A percentile compares a stretch with the other conserved stretches of the same genome.
These are phyloP conservation scores for Stictonetta naevosa DNA, from an alignment of 2,113 vertebrate genomes.

Conservation along the genomic window DNA sequence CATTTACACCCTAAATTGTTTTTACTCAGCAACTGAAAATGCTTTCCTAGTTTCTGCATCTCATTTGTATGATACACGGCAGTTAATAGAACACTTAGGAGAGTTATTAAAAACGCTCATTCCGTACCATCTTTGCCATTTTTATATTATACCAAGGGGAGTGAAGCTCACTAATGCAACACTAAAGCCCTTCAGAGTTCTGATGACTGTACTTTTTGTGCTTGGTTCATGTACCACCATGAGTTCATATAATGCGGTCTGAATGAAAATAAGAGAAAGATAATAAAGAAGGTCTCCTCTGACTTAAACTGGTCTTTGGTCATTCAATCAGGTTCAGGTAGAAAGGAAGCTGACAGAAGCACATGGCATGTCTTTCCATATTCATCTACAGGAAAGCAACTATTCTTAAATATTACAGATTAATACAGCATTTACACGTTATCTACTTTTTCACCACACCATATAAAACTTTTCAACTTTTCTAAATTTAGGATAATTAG, in stretches of 20 bases:
- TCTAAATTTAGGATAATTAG: not conserved
- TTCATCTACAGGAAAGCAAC: not conserved
- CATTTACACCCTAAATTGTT: conserved; percentile 54
- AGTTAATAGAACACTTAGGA: conserved; percentile 73
- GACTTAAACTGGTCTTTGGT: not conserved
- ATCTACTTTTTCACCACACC: not conserved
- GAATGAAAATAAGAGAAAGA: conserved; percentile 25
- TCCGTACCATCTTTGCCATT: conserved; percentile 69
- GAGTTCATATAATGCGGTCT: conserved; percentile 1
- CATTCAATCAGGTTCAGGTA: not conserved
- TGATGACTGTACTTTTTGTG: conserved; percentile 38
- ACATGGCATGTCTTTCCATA: not conserved
- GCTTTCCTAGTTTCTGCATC: conserved; percentile 55
- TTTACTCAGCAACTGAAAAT: conserved; percentile 70
- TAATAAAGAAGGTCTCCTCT: not conserved
- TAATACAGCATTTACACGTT: not conserved
- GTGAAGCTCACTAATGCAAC: conserved; percentile 52
- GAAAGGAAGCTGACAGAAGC: not conserved
- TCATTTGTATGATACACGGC: conserved; percentile 61
- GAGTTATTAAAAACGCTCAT: conserved; percentile 72
- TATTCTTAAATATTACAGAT: not conserved
- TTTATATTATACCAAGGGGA: conserved; percentile 69
- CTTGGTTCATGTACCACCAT: not conserved
- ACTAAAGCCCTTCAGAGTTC: conserved; percentile 64
- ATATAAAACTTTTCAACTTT: not conserved